Evolutionary conservation across 2,888 invertebrate genomes (phyloP), one percentile per base, ranked within the genome.

Genomic region (Ptilodon capucinus): DNA sequence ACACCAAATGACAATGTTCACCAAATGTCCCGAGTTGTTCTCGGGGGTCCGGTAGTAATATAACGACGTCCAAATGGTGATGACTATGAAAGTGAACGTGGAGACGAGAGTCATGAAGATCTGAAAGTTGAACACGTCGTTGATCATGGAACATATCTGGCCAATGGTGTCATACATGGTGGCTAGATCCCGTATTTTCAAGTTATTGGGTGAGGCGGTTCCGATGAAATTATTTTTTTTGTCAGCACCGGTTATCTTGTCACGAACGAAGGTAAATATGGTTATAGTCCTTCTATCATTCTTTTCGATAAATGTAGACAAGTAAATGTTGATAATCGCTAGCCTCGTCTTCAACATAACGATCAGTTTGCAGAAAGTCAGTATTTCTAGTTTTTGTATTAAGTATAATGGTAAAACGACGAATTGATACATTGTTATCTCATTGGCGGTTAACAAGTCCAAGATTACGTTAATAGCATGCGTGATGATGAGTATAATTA

Each of bases 41-140:
- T 64, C 66, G 19, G 67, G 57, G 0, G 50, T 64, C 11, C 63
- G 63, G 34, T 74, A 80, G 23, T 64, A 75, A 51, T 74, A 79
- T 1, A 85, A 51, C 0, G 79, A 70, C 0, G 71, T 68, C 78
- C 80, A 84, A 44, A 85, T 78, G 1, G 77, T 74, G 1, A 79
- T 70, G 5, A 86, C 64, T n/a, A 81, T 76, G 42, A 64, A 80
- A 0, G 63, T 56, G 43, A 86, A 86, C 0, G 82, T 76, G 19
- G 77, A 76, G 5, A 82, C 66, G 1, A 85, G 64, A 9, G 71
- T 74, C 74, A 82, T 78, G 18, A 86, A 78, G 16, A 85, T 78
- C 58, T 81, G 79, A 17, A 79, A 81, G 51, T 85, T 81, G 49
- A 78, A 86, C 11, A 77, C 62, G 21, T 72, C 52, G 40, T 84